phyloP scores from a whole-genome alignment of 2,797 vertebrate genomes.

The Poecile montanus region DNA sequence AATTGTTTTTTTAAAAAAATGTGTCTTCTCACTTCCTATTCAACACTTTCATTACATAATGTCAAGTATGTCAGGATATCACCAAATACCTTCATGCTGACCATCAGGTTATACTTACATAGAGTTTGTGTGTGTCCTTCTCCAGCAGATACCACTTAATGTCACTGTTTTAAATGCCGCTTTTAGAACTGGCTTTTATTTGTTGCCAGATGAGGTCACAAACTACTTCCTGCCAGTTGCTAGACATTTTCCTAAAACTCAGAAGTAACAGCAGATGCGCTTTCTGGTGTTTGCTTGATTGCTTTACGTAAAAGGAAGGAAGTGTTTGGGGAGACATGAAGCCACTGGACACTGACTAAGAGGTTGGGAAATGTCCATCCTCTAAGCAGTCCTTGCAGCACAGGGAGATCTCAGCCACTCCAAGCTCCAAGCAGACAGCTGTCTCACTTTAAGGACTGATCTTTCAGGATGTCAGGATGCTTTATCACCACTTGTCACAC shows the following conservation, averaged over 20 bases:
- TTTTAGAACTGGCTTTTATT: conserved; percentile 39
- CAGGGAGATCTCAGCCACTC: background rate
- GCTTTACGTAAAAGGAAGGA: background rate
- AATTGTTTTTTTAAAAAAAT: background rate
- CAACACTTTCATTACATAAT: conserved; percentile 53
- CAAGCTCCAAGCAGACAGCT: background rate
- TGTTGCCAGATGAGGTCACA: conserved; percentile 22
- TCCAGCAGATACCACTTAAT: conserved; percentile 22
- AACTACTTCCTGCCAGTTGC: background rate
- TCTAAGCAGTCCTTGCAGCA: background rate
- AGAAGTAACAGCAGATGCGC: background rate
- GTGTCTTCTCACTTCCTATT: background rate
- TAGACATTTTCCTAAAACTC: background rate
- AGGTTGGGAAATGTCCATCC: background rate
- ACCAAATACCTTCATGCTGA: conserved; percentile 28
- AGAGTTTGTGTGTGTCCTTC: conserved; percentile 45
- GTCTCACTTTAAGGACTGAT: background rate
- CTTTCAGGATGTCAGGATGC: background rate
- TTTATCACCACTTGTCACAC: fast-evolving
- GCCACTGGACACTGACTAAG: background rate
- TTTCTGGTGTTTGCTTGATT: background rate
- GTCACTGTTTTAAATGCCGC: background rate
- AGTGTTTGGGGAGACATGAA: background rate
- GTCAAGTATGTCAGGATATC: conserved; percentile 54
- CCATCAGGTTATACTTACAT: conserved; percentile 30